phyloP scores from a whole-genome alignment of 2,113 vertebrate species.

The Piaya cayana region DNA sequence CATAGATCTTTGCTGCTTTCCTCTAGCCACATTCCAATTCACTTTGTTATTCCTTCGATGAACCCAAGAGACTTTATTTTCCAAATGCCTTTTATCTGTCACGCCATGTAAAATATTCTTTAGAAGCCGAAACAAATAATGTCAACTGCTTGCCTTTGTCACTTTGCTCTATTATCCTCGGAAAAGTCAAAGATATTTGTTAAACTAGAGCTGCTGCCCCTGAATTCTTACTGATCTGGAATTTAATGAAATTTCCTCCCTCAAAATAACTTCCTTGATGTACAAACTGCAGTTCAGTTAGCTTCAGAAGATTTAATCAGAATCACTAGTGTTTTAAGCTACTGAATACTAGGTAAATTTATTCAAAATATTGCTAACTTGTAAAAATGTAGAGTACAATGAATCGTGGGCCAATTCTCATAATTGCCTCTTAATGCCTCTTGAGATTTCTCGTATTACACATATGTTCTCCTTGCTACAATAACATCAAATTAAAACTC shows the following conservation, averaged over 20 bases:
- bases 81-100: constrained; percentile 63
- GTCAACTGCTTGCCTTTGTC: constrained; percentile 6
- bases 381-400: background rate
- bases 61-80: constrained; percentile 40
- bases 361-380: background rate
- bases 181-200: constrained; percentile 40
- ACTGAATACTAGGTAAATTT: background rate
- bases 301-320: background rate
- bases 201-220: background rate
- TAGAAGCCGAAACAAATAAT: constrained; percentile 68
- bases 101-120: constrained; percentile 39
- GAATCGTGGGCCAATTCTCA: background rate
- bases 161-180: constrained; percentile 18
- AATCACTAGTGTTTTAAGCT: no score
- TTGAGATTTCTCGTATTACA: background rate
- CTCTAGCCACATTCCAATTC: constrained; percentile 5
- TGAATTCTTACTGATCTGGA: background rate
- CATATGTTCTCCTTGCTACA: background rate
- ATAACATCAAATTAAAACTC: background rate
- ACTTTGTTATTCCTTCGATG: constrained; percentile 22
- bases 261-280: background rate
- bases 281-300: background rate
- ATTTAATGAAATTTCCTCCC: background rate
- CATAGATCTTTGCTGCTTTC: constrained; percentile 3
- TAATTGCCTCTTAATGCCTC: background rate